A percentile compares a stretch with the other conserved stretches of the same genome.
phyloP scores from a whole-genome alignment of 2,113 vertebrate genomes.

The Epinephelus moara region DNA sequence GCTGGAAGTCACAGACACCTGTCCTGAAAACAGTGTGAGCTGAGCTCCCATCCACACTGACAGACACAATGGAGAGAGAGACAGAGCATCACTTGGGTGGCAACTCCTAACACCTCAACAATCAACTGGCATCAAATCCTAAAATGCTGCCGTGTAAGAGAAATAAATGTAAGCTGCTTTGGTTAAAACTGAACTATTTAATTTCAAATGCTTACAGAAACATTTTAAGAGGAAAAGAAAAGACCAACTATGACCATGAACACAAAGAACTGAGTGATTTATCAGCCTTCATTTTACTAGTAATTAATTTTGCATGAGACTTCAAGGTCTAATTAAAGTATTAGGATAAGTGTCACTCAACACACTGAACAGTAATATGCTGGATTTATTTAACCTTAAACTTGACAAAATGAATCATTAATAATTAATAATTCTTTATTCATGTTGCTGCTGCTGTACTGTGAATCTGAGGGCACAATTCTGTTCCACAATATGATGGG shows the following conservation, averaged over 20 bases:
- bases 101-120: conserved; percentile 28
- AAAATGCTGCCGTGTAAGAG: neutral
- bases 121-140: conserved; percentile 29
- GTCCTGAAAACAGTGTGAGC: conserved; percentile 59
- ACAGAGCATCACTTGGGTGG: conserved; percentile 57
- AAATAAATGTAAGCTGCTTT: conserved; percentile 4
- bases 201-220: neutral
- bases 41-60: conserved; percentile 55
- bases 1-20: conserved; percentile 73
- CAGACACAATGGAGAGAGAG: conserved; percentile 36
- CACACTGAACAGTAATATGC: neutral
- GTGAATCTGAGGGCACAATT: neutral
- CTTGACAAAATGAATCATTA: neutral
- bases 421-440: neutral
- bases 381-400: neutral
- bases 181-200: neutral
- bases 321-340: neutral
- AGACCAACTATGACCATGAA: no score
- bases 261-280: neutral
- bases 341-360: neutral
- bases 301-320: neutral
- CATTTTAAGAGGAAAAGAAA: neutral
- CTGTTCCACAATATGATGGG: neutral
- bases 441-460: neutral
- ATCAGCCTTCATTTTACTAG: neutral